Evolutionary conservation across 2,888 invertebrate species (phyloP), one percentile per base, ranked within the genome.

Genomic region (Microchrysa polita): DNA sequence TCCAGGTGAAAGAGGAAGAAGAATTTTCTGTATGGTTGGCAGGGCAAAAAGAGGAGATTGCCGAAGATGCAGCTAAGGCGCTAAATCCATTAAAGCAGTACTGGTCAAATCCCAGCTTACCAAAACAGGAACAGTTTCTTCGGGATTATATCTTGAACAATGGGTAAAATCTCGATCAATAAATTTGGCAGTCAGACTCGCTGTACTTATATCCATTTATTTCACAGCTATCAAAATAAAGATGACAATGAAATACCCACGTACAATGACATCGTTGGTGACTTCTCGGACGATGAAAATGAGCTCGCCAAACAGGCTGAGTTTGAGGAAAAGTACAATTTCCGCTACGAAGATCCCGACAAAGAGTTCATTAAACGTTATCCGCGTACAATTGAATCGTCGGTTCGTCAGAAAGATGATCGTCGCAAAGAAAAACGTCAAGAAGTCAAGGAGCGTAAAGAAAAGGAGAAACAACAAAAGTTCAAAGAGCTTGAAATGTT

Each of bases 261-360:
- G 0, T 89, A 91, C 81, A 90, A 91, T 77, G 91, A 92, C 82
- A 88, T 92, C 77, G 86, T 90, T 5, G 89, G 90, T 75, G 87
- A 88, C 61, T 86, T 92, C 0, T 91, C 91, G 0, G 94, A 92
- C 73, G 96, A 97, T 81, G 95, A 96, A 81, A 86, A 88, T 77
- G 88, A 89, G 60, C 87, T 96, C 34, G 92, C 93, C 79, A 90
- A 92, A 81, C 95, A 95, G 83, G 94, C 93, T 77, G 90, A 93
- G 83, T 98, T 97, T 86, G 98, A 98, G 82, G 89, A 93, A 60
- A 97, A 97, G 78, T 98, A 93, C 84, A 98, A 98, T 87, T 97
- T 96, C 83, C 89, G 98, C 76, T 98, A 93, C 83, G 97, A 99
- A 84, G 97, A 98, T 83, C 98, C 97, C 0, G 97, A 98, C 83